Evolutionary conservation across 2,113 vertebrate genomes (phyloP).

Genomic region (Pao palembangensis): DNA sequence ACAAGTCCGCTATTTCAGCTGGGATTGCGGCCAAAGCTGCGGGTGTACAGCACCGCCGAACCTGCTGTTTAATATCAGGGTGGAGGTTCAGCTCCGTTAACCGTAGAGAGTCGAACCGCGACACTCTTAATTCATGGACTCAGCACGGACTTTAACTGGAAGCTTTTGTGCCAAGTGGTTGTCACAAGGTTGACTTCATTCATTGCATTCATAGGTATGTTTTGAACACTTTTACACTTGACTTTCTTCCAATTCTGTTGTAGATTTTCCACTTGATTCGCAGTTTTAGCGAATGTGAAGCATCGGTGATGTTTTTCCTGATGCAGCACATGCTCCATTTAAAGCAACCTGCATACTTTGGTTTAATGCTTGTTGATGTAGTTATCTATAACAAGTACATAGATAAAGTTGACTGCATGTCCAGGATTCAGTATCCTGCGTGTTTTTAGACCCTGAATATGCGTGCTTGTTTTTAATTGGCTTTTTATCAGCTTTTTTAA

Average conservation of each 20-base stretch:
- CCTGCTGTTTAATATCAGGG: neutral
- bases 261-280: neutral
- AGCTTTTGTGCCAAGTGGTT: slow-evolving; percentile 39
- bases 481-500: neutral
- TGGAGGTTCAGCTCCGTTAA: slow-evolving; percentile 10
- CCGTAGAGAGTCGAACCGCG: slow-evolving; percentile 43
- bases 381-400: too few species aligned
- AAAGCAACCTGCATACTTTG: neutral
- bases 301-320: neutral
- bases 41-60: too few species aligned
- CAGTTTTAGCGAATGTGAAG: slow-evolving; percentile 1
- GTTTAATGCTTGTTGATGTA: too few species aligned
- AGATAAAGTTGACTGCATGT: neutral
- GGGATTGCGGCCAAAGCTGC: too few species aligned
- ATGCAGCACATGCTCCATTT: neutral
- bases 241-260: neutral
- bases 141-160: slow-evolving; percentile 40
- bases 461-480: neutral
- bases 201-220: slow-evolving; percentile 49
- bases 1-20: neutral
- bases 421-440: neutral
- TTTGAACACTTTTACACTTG: neutral
- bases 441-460: neutral
- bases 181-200: slow-evolving; percentile 44
- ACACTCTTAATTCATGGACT: slow-evolving; percentile 64